Conservation (phyloP, 2,888 invertebrate species). For the Pseudoips prasinana region DNA sequence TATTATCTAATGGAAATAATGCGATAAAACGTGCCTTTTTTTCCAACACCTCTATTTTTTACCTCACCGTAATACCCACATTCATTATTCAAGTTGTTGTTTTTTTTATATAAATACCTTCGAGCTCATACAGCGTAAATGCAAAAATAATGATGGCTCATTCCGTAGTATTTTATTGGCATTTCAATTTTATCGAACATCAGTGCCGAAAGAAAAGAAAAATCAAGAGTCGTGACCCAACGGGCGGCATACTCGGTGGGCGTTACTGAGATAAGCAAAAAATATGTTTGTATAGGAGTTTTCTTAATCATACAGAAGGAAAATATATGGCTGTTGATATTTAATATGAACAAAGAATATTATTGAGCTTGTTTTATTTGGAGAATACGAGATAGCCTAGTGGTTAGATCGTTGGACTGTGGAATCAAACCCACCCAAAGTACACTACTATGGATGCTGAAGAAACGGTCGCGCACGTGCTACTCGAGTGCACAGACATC, state of each 20-base stretch:
- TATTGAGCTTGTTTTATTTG: too few relatives aligned
- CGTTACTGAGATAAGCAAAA: conserved; percentile 36
- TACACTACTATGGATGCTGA: too few relatives aligned
- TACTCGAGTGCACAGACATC: too few relatives aligned
- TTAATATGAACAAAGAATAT: too few relatives aligned
- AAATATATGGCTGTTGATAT: conserved; percentile 11
- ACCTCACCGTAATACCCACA: conserved; percentile 5
- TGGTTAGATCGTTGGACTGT: too few relatives aligned
- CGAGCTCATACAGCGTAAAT: conserved; percentile 31
- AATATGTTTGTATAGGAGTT: conserved; percentile 23
- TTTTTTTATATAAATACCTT: conserved; percentile 8
- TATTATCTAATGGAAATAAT: conserved; percentile 4
- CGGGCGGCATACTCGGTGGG: conserved; percentile 30
- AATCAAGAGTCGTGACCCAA: conserved; percentile 28
- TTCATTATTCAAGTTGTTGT: conserved; percentile 19
- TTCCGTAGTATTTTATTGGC: conserved; percentile 32
- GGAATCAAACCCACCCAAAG: too few relatives aligned
- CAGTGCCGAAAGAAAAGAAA: conserved; percentile 28
- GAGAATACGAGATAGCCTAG: too few relatives aligned
- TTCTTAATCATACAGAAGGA: conserved; percentile 16
- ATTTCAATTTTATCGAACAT: conserved; percentile 41
- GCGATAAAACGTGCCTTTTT: too few relatives aligned
- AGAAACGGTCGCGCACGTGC: too few relatives aligned
- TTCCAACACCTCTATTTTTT: conserved; percentile 1
- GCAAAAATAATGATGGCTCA: conserved; percentile 44